Conservation (phyloP, 1,140 invertebrate genomes). For the Trachymyrmex cornetzi region DNA sequence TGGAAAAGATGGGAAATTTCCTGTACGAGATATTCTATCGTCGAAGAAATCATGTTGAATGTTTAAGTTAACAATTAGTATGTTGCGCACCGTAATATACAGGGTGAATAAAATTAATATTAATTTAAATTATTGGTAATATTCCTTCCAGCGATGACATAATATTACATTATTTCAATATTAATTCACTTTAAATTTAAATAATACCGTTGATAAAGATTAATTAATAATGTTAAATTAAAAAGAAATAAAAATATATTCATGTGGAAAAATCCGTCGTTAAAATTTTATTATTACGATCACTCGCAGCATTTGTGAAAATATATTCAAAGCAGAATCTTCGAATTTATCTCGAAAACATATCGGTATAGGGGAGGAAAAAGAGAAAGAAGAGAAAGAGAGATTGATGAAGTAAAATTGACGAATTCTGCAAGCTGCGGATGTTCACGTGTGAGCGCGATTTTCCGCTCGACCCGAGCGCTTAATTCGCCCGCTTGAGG, state of each 20-base stretch:
- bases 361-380: neutral
- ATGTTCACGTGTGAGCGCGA: conserved; percentile 46
- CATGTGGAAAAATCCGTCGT: neutral
- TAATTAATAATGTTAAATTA: conserved; percentile 11
- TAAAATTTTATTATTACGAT: conserved; percentile 33
- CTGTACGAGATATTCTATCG: neutral
- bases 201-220: neutral
- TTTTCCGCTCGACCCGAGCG: conserved; percentile 63
- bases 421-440: conserved; percentile 34
- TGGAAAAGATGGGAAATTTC: neutral
- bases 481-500: conserved; percentile 64
- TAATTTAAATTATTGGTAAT: conserved; percentile 2
- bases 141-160: neutral
- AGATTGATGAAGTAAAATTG: conserved; percentile 17
- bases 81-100: too few species aligned
- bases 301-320: neutral
- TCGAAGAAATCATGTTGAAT: neutral
- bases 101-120: neutral
- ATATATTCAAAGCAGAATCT: neutral
- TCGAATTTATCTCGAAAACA: neutral
- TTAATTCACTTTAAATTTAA: conserved; percentile 16
- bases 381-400: neutral
- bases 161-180: conserved; percentile 5
- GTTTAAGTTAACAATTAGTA: neutral
- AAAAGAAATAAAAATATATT: neutral